A percentile compares a stretch with the other conserved stretches of the same genome.
Evolutionary conservation across 2,113 vertebrate species (phyloP).

Genomic region (Tauraco erythrolophus): DNA sequence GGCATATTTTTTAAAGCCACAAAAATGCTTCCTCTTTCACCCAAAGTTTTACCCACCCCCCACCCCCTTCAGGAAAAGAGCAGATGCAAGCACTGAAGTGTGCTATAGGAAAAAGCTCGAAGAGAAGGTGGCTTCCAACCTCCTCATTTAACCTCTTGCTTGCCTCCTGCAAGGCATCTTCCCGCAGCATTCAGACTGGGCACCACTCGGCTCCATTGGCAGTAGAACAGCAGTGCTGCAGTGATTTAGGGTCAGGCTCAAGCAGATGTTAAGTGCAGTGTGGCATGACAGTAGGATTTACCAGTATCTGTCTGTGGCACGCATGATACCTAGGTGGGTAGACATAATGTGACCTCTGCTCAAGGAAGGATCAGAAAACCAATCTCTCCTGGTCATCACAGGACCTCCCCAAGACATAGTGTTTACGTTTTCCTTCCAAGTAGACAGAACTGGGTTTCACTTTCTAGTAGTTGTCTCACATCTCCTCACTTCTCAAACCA

Average conservation of each 20-base stretch:
- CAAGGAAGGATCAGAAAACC: not conserved
- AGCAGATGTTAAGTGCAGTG: not conserved
- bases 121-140: not conserved
- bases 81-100: accelerated
- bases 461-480: not conserved
- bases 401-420: not conserved
- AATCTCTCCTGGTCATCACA: accelerated
- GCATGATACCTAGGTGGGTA: not conserved
- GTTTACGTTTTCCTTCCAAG: not conserved
- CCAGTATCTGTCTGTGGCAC: not conserved
- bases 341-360: not conserved
- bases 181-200: accelerated
- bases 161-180: not conserved
- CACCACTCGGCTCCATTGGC: accelerated
- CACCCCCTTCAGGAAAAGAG: not conserved
- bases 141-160: not conserved
- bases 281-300: not conserved
- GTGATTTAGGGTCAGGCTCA: not conserved
- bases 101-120: not conserved
- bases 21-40: not conserved
- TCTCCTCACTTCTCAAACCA: not conserved
- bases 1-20: not conserved
- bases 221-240: not conserved
- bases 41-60: not conserved
- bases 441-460: not conserved